These are phyloP conservation scores for Nannoperca australis DNA, from an alignment of 2,797 vertebrate genomes.

Conservation along the genomic window DNA sequence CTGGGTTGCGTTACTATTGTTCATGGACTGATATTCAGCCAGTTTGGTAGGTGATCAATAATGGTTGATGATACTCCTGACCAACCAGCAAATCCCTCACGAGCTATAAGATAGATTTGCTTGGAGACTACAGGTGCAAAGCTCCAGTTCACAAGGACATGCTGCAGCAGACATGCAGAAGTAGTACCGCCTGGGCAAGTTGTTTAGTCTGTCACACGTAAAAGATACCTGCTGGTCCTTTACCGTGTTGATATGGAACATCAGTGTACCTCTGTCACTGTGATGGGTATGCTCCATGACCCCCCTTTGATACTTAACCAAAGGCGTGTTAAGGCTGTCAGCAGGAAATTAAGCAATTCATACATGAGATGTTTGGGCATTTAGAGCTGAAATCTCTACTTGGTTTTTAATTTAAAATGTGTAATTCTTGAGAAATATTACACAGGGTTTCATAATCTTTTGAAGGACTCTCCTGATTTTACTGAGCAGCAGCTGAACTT, in stretches of 20 bases:
- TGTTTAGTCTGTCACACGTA: neutral
- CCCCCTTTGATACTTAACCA: constrained; percentile 1
- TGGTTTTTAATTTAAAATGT: neutral
- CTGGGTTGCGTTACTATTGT: neutral
- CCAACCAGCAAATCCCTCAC: neutral
- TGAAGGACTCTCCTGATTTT: neutral
- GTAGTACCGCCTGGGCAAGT: too few species aligned
- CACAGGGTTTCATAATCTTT: neutral
- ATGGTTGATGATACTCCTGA: neutral
- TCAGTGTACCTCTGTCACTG: neutral
- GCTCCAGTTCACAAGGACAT: too few species aligned
- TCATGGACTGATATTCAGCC: neutral
- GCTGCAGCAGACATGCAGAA: neutral
- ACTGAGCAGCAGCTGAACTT: neutral
- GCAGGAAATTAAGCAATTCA: neutral
- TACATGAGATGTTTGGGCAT: neutral
- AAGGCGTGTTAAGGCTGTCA: neutral
- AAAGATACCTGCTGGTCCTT: neutral
- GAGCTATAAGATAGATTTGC: neutral
- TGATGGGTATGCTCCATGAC: neutral
- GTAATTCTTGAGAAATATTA: neutral
- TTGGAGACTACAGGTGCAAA: neutral
- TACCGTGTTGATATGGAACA: neutral
- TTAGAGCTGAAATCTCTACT: neutral
- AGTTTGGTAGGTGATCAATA: neutral